These are phyloP conservation scores for Furcula furcula DNA, from an alignment of 2,888 invertebrate genomes.

Conservation along the genomic window DNA sequence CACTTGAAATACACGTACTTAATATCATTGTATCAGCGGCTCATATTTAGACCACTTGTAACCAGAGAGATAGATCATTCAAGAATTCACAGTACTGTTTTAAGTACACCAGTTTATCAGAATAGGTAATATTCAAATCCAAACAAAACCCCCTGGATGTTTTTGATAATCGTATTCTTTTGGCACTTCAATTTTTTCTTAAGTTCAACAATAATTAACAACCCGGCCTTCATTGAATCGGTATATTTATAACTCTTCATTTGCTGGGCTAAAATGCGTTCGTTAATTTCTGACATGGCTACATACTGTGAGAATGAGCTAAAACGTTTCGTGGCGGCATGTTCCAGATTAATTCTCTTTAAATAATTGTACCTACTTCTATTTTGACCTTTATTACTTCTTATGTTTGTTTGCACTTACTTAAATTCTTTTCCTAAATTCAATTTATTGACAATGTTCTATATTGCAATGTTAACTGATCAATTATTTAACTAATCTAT, in stretches of 20 bases:
- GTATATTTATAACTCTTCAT: constrained; percentile 36
- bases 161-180: constrained; percentile 42
- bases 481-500: too few species aligned
- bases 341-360: constrained; percentile 40
- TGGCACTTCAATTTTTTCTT: constrained; percentile 41
- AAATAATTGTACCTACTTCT: constrained; percentile 31
- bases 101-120: too few species aligned
- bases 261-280: constrained; percentile 46
- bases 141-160: constrained; percentile 48
- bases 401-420: constrained; percentile 32
- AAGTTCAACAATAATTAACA: constrained; percentile 30
- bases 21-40: too few species aligned
- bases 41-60: too few species aligned
- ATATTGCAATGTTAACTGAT: too few species aligned
- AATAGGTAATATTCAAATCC: constrained; percentile 55
- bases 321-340: constrained; percentile 63
- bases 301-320: constrained; percentile 61
- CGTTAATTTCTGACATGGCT: constrained; percentile 51
- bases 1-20: too few species aligned
- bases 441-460: too few species aligned
- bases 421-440: too few species aligned
- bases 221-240: constrained; percentile 37
- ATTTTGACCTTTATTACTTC: constrained; percentile 21
- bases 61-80: too few species aligned
- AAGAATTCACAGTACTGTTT: too few species aligned